Percentiles rank a stretch among this genome's conserved stretches.
phyloP scores from a whole-genome alignment of 2,797 vertebrate species.

The Thripadectes ignobilis region DNA sequence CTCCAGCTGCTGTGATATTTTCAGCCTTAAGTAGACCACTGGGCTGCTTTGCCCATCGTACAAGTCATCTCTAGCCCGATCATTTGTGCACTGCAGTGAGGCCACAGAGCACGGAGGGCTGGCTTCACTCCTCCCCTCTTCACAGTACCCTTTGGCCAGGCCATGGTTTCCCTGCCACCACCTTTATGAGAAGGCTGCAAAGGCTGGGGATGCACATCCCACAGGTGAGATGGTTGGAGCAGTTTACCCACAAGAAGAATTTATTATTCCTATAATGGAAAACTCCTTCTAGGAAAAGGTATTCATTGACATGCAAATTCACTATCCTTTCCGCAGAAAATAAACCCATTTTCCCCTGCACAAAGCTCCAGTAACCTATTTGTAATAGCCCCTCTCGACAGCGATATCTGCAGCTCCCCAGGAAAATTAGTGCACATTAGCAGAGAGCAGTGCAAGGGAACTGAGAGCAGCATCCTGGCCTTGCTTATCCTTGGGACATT shows the following conservation, averaged over 20 bases:
- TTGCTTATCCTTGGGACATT: neutral
- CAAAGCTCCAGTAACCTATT: neutral
- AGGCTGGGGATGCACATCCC: neutral
- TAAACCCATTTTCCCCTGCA: neutral
- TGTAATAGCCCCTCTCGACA: neutral
- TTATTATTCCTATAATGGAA: neutral
- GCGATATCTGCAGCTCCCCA: neutral
- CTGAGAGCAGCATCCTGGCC: neutral
- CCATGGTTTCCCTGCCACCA: neutral
- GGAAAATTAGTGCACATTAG: neutral
- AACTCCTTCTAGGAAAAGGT: conserved; percentile 13
- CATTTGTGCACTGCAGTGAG: neutral
- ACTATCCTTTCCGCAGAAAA: neutral
- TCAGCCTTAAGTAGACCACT: neutral
- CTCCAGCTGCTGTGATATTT: neutral
- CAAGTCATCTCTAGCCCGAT: accelerated
- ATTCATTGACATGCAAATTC: conserved; percentile 14
- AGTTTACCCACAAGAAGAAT: neutral
- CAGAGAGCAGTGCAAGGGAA: neutral
- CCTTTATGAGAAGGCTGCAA: accelerated
- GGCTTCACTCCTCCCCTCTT: neutral
- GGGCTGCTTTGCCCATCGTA: neutral
- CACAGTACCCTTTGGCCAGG: neutral
- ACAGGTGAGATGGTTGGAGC: neutral
- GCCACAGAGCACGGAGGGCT: neutral